Evolutionary conservation across 2,113 vertebrate genomes (phyloP).

Genomic region (Amblyornis subalaris): DNA sequence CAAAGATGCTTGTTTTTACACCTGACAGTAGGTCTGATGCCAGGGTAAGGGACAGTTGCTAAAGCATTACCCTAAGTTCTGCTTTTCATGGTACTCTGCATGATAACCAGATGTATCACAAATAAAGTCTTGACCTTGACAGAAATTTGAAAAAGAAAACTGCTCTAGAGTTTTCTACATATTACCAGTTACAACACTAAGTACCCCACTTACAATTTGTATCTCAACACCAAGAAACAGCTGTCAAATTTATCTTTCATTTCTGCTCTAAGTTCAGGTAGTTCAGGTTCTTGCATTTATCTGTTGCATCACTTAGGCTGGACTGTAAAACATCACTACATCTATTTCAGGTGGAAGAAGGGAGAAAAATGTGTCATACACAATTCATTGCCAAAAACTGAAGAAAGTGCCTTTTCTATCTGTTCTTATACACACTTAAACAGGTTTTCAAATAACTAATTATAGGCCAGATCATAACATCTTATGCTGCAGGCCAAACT

Average conservation of each 20-base stretch:
- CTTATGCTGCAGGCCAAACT: neutral
- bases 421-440: neutral
- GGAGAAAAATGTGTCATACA: neutral
- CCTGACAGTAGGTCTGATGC: neutral
- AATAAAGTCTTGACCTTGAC: neutral
- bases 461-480: neutral
- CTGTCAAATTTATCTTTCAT: neutral
- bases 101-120: neutral
- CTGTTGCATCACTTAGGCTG: neutral
- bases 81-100: neutral
- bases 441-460: slow-evolving; percentile 1
- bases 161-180: neutral
- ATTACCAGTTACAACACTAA: neutral
- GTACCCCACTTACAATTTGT: neutral
- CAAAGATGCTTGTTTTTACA: neutral
- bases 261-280: slow-evolving; percentile 3
- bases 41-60: neutral
- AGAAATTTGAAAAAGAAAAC: neutral
- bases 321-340: neutral
- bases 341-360: neutral
- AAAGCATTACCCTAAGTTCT: neutral
- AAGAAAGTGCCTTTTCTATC: neutral
- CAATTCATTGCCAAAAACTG: neutral
- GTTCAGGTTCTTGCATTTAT: neutral
- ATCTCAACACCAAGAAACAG: neutral